Evolutionary conservation across 2,888 invertebrate species (phyloP), one percentile per base, ranked within the genome.

Genomic region (Lithophane semibrunnea): DNA sequence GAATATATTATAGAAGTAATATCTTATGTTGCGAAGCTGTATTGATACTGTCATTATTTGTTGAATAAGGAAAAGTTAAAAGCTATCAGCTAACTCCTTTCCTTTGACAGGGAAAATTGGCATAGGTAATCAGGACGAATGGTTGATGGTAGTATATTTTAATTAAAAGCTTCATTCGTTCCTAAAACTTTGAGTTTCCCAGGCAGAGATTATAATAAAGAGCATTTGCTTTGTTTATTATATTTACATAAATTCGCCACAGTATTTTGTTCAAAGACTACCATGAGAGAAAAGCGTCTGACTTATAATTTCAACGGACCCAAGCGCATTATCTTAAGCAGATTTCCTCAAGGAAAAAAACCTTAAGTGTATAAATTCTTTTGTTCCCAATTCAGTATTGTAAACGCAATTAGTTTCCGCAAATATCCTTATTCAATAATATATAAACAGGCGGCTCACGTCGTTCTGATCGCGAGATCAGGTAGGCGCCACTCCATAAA

Each of bases 401-500:
- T 86, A 80, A 86, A 85, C 79, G 73, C 79, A 87, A 85, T 84
- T 80, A 89, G 83, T 84, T 79, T 81, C 85, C 85, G 88, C 86
- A 81, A 88, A 85, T 88, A 88, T 87, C 86, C 83, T 85, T 86
- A 88, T 87, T 83, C 84, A 89, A 86, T 85, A 81, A 83, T 82
- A 86, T 67, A 78, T 88, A 87, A 80, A 88, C 87, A 92, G 77
- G 67, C 93, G 79, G 66, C 69, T 90, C 92, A 92, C 92, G 93
- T 93, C 89, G 89, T 83, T 86, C 89, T 79, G 90, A 91, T 89
- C 87, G 86, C 86, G 84, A 87, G 90, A 87, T 86, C 82, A 86
- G 87, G 80, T 80, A 87, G 93, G 93, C 93, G 92, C 93, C 93
- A 90, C 88, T 80, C 95, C 95, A 89, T 95, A 94, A 90, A 88